A percentile compares a stretch with the other conserved stretches of the same genome.
These are phyloP conservation scores for Melanerpes formicivorus DNA, from an alignment of 2,113 vertebrate genomes.

Conservation along the genomic window DNA sequence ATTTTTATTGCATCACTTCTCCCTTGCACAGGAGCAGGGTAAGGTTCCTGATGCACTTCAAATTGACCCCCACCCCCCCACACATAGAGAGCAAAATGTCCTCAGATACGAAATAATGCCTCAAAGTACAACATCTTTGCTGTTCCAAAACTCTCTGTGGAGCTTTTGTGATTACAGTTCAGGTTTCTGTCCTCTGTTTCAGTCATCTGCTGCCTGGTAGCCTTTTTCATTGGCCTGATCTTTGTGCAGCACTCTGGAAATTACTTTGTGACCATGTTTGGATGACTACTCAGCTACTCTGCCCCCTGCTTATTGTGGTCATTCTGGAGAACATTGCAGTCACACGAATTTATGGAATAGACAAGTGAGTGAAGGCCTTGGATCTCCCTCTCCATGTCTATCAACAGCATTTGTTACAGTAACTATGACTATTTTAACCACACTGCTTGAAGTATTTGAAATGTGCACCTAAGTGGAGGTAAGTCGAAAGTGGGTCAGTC, in stretches of 20 bases:
- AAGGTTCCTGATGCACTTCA: background rate
- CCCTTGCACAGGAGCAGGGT: background rate
- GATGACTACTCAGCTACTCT: constrained; percentile 97
- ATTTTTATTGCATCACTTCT: background rate
- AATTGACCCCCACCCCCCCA: accelerated
- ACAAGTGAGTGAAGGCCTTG: constrained; percentile 83
- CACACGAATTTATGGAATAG: constrained; percentile 91
- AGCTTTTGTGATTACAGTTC: background rate
- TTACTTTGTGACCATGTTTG: constrained; percentile 98
- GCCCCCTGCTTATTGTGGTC: constrained; percentile 93
- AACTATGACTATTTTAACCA: background rate
- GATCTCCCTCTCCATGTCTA: background rate
- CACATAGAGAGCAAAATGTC: background rate
- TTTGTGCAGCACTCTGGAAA: constrained; percentile 98
- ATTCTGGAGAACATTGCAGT: constrained; percentile 93
- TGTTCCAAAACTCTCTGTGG: background rate
- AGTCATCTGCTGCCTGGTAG: constrained; percentile 90
- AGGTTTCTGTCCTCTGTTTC: constrained; percentile 54
- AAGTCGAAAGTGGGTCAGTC: background rate
- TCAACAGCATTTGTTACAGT: background rate
- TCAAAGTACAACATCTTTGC: background rate
- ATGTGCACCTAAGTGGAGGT: background rate
- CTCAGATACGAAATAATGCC: accelerated
- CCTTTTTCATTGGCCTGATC: constrained; percentile 91
- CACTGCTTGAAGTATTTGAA: background rate